These are phyloP conservation scores for Toxotes jaculatrix DNA, from an alignment of 2,113 vertebrate species.

Conservation along the genomic window DNA sequence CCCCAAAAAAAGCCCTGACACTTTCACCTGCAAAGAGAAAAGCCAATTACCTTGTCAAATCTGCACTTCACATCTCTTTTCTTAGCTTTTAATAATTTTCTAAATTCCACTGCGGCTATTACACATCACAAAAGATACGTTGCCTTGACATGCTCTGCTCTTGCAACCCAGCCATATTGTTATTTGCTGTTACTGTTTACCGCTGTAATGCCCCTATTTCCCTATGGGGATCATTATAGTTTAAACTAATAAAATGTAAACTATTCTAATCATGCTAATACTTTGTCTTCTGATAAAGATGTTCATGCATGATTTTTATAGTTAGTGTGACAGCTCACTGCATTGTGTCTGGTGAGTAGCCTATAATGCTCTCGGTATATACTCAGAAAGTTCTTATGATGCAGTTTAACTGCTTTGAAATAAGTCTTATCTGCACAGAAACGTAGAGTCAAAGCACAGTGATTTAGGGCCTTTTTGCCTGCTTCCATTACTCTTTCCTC, in stretches of 20 bases:
- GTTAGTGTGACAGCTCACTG: neutral
- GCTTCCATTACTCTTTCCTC: neutral
- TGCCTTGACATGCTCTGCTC: neutral
- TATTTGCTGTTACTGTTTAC: constrained; percentile 21
- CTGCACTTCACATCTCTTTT: constrained; percentile 25
- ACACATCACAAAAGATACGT: neutral
- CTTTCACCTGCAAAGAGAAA: constrained; percentile 30
- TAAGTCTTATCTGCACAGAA: neutral
- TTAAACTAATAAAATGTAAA: constrained; percentile 23
- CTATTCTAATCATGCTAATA: constrained; percentile 23
- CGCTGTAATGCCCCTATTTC: neutral
- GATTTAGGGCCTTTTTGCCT: neutral
- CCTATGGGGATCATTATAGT: neutral
- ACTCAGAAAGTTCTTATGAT: neutral
- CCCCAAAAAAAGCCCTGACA: constrained; percentile 20
- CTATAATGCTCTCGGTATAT: neutral
- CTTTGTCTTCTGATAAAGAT: constrained; percentile 6
- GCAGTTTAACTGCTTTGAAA: constrained; percentile 1
- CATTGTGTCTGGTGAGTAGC: neutral
- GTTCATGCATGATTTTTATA: constrained; percentile 8
- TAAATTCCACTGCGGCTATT: neutral
- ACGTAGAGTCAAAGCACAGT: neutral
- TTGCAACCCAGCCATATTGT: neutral
- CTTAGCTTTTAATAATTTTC: constrained; percentile 16
- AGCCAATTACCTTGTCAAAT: constrained; percentile 48